Percentiles rank a stretch among this genome's conserved stretches.
Conservation (phyloP, 2,888 invertebrate species). For the Drosophila borealis region DNA sequence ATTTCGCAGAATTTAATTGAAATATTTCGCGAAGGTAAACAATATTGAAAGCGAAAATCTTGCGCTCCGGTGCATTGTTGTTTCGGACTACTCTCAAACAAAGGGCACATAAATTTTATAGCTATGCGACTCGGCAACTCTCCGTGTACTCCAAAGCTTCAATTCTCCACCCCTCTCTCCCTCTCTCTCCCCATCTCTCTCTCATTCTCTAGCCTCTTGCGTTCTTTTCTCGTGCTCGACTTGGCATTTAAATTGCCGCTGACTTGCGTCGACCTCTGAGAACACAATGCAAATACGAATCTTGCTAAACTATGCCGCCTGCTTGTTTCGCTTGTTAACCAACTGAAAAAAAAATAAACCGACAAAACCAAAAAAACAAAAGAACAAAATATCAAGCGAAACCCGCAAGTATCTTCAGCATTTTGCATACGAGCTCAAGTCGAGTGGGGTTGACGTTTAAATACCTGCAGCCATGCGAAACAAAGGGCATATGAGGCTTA, state of each 20-base stretch:
- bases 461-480: conserved; percentile 11
- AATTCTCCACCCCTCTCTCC: not conserved
- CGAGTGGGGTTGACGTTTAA: conserved; percentile 47
- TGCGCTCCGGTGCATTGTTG: conserved; percentile 63
- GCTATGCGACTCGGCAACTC: conserved; percentile 28
- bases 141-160: conserved; percentile 1
- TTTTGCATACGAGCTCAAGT: conserved; percentile 65
- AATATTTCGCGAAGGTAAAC: conserved; percentile 54
- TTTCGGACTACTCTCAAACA: conserved; percentile 47
- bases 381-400: conserved; percentile 38
- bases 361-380: conserved; percentile 18
- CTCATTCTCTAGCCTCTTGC: not conserved
- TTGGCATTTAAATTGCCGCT: conserved; percentile 75
- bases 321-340: conserved; percentile 75
- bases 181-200: not conserved
- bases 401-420: conserved; percentile 46
- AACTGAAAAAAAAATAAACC: conserved; percentile 33
- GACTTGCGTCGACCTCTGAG: conserved; percentile 65
- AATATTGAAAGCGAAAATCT: conserved; percentile 73
- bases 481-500: conserved; percentile 6
- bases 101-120: conserved; percentile 71
- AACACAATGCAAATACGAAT: conserved; percentile 59
- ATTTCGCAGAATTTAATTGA: conserved; percentile 71
- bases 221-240: conserved; percentile 49
- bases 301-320: conserved; percentile 76